These are phyloP conservation scores for Stigmatopora argus DNA, from an alignment of 2,113 vertebrate species.

Conservation along the genomic window DNA sequence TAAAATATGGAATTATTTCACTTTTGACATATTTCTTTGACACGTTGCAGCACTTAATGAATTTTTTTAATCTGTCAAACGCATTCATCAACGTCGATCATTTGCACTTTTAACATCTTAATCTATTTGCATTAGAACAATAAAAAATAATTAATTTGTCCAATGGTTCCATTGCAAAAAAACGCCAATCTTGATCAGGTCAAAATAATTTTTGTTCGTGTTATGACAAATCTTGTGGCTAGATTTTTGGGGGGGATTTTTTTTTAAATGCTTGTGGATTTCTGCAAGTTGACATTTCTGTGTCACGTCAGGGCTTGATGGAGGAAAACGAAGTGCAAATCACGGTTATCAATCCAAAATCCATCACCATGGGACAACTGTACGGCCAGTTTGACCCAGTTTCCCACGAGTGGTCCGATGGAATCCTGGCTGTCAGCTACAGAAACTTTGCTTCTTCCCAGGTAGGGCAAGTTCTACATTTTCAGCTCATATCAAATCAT, in stretches of 20 bases:
- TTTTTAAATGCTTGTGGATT: constrained; percentile 7
- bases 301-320: constrained; percentile 74
- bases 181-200: too few species aligned
- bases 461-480: constrained; percentile 53
- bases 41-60: too few species aligned
- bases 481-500: not conserved
- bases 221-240: too few species aligned
- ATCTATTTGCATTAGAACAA: too few species aligned
- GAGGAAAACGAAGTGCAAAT: constrained; percentile 88
- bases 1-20: too few species aligned
- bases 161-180: constrained; percentile 4
- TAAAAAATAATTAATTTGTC: too few species aligned
- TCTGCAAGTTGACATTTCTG: not conserved
- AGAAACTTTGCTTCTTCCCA: constrained; percentile 78
- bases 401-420: constrained; percentile 90
- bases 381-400: constrained; percentile 85
- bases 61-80: too few species aligned
- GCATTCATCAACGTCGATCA: too few species aligned
- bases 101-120: too few species aligned
- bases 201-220: too few species aligned
- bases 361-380: constrained; percentile 86
- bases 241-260: too few species aligned
- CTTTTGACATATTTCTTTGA: too few species aligned
- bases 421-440: constrained; percentile 84
- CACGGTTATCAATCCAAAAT: constrained; percentile 86